Percentiles rank a stretch among this genome's conserved stretches.
These are phyloP conservation scores for Drosophila multiciliata DNA, from an alignment of 2,888 invertebrate species.

Conservation along the genomic window DNA sequence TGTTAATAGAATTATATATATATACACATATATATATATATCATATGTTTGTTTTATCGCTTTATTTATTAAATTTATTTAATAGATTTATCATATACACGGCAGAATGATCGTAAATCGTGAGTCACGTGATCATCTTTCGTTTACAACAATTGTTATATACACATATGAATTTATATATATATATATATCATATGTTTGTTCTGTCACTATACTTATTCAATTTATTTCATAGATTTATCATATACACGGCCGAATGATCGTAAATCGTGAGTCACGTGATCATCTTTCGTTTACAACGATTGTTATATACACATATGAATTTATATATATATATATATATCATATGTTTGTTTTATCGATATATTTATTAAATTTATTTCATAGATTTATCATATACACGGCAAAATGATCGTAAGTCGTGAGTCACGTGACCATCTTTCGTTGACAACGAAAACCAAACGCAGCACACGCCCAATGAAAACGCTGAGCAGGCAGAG, in stretches of 20 bases:
- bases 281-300: slow-evolving; percentile 31
- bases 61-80: not conserved
- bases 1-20: not conserved
- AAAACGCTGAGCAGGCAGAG: slow-evolving; percentile 67
- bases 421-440: slow-evolving; percentile 27
- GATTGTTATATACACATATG: not conserved
- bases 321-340: no score
- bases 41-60: not conserved
- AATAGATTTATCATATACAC: not conserved
- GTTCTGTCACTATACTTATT: not conserved
- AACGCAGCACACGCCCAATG: slow-evolving; percentile 61
- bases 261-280: slow-evolving; percentile 10
- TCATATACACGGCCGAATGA: not conserved
- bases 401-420: not conserved
- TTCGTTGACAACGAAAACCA: slow-evolving; percentile 30
- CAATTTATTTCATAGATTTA: not conserved
- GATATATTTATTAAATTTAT: not conserved
- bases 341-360: no score
- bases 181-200: no score
- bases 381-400: not conserved
- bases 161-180: no score
- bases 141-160: slow-evolving; percentile 12
- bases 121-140: slow-evolving; percentile 24
- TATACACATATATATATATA: not conserved
- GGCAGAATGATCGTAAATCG: not conserved